These are phyloP conservation scores for Lampris incognitus DNA, from an alignment of 2,113 vertebrate genomes.

Conservation along the genomic window DNA sequence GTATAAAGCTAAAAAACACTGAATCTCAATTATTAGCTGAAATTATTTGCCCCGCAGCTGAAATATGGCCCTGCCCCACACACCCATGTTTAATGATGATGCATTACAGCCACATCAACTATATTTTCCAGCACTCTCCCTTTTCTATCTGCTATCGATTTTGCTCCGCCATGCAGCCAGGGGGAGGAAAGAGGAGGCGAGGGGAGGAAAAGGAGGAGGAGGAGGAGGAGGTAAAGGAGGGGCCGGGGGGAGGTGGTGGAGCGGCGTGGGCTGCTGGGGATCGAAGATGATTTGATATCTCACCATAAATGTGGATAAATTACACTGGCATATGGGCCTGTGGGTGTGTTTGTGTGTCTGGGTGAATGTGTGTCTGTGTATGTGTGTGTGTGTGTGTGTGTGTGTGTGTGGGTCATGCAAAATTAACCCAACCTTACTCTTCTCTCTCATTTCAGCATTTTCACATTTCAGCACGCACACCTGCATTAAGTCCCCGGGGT, in stretches of 20 bases:
- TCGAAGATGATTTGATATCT: not conserved
- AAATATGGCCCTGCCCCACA: conserved; percentile 41
- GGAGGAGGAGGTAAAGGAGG: not conserved
- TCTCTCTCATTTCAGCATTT: too few species aligned
- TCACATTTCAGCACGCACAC: too few species aligned
- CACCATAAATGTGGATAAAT: not conserved
- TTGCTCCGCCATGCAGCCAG: conserved; percentile 5
- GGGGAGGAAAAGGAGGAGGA: not conserved
- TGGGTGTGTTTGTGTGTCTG: too few species aligned
- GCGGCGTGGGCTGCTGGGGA: not conserved
- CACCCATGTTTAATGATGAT: conserved; percentile 49
- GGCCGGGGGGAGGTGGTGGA: not conserved
- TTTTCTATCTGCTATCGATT: conserved; percentile 56
- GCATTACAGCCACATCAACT: conserved; percentile 50
- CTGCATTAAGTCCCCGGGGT: too few species aligned
- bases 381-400: too few species aligned
- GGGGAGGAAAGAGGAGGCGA: not conserved
- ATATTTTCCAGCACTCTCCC: conserved; percentile 33
- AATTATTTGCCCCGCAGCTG: conserved; percentile 59
- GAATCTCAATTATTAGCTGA: conserved; percentile 46
- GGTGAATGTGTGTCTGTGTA: too few species aligned
- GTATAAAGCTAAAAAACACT: conserved; percentile 35
- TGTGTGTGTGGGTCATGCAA: too few species aligned
- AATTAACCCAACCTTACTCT: too few species aligned
- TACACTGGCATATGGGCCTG: conserved; percentile 2